Percentiles rank a stretch among this genome's conserved stretches.
Evolutionary conservation across 2,888 invertebrate genomes (phyloP).

Genomic region (Corbicula japonica): DNA sequence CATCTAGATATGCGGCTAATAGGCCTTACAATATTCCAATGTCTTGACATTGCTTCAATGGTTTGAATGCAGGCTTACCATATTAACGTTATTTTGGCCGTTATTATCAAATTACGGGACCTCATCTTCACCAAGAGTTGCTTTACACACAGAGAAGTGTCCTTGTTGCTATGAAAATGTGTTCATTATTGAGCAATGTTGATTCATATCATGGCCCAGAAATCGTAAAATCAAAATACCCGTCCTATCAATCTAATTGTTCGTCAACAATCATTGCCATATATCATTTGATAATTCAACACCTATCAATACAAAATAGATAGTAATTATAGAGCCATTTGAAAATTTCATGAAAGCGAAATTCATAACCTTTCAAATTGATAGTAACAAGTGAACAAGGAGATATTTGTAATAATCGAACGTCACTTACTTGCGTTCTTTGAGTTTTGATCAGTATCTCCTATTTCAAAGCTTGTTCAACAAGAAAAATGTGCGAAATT

Average conservation of each 20-base stretch:
- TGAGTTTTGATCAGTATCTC: constrained; percentile 27
- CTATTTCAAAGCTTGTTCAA: constrained; percentile 20
- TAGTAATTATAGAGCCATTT: constrained; percentile 41
- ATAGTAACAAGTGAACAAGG: constrained; percentile 34
- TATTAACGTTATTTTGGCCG: constrained; percentile 13
- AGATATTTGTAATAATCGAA: constrained; percentile 16
- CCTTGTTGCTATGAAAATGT: constrained; percentile 20
- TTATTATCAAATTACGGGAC: constrained; percentile 32
- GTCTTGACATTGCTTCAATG: constrained; percentile 18
- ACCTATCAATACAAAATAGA: constrained; percentile 28
- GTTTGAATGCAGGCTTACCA: constrained; percentile 1
- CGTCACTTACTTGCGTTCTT: constrained; percentile 10
- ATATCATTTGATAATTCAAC: constrained; percentile 47
- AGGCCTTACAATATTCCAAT: constrained; percentile 9
- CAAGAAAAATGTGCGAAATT: constrained; percentile 31
- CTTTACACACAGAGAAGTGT: not conserved
- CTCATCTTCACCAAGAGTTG: constrained; percentile 7
- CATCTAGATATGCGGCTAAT: constrained; percentile 14
- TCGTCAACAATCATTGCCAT: constrained; percentile 8
- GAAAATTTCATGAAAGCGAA: constrained; percentile 35
- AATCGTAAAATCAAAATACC: constrained; percentile 19
- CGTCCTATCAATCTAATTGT: constrained; percentile 23
- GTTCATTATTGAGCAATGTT: constrained; percentile 16
- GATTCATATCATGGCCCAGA: constrained; percentile 25
- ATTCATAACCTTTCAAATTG: constrained; percentile 34